Conservation (phyloP, 2,113 vertebrate genomes). For the Ailuropoda melanoleuca region DNA sequence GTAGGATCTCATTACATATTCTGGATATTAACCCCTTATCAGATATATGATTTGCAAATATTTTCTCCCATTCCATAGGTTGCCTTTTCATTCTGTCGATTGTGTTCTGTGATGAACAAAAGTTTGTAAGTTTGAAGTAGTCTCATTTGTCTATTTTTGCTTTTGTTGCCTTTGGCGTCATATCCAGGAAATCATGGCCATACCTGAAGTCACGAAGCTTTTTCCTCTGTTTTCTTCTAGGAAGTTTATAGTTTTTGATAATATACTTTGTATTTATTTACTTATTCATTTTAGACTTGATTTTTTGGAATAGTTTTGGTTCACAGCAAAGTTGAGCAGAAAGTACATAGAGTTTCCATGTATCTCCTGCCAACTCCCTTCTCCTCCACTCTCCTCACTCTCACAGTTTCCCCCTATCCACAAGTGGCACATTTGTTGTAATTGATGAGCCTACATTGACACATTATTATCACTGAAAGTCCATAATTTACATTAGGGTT, state of each 20-base stretch:
- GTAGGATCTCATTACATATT: background rate
- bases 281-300: background rate
- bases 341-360: background rate
- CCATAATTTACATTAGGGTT: background rate
- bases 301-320: background rate
- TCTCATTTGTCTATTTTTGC: background rate
- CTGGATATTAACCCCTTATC: background rate
- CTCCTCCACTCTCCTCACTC: background rate
- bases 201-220: background rate
- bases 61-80: background rate
- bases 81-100: background rate
- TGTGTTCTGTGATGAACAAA: background rate
- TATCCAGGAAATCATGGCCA: background rate
- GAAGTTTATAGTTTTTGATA: background rate
- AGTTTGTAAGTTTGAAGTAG: background rate
- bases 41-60: background rate
- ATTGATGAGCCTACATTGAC: fast-evolving
- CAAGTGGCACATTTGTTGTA: background rate
- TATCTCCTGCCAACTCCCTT: background rate
- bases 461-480: background rate
- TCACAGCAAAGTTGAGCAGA: background rate
- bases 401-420: background rate
- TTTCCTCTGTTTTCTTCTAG: background rate
- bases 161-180: background rate
- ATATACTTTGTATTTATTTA: background rate